Evolutionary conservation across 2,797 vertebrate species (phyloP).

Genomic region (Echiichthys vipera): DNA sequence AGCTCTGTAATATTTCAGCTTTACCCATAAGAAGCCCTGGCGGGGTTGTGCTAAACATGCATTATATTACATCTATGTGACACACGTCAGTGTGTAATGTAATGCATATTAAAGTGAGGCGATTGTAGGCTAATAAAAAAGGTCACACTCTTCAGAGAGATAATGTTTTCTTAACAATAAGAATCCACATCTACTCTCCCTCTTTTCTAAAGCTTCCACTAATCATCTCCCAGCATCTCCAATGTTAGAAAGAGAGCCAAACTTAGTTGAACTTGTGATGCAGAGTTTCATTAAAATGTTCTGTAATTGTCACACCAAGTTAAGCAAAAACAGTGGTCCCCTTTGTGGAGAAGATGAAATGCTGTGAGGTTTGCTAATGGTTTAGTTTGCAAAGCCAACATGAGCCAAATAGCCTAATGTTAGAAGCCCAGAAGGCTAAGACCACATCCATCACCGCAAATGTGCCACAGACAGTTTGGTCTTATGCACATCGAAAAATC

Average conservation of each 20-base stretch:
- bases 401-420: not conserved
- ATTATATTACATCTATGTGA: no score
- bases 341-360: not conserved
- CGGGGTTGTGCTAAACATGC: not conserved
- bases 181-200: not conserved
- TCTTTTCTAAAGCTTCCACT: no score
- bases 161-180: no score
- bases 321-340: not conserved
- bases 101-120: no score
- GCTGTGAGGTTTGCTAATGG: not conserved
- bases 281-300: not conserved
- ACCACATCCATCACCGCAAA: not conserved
- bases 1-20: not conserved
- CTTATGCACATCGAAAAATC: not conserved
- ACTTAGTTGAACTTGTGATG: not conserved
- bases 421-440: not conserved
- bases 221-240: no score
- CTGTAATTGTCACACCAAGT: not conserved
- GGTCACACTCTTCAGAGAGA: no score
- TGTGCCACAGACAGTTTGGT: not conserved
- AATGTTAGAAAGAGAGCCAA: not conserved
- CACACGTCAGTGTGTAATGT: no score
- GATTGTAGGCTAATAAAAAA: no score
- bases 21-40: not conserved
- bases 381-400: not conserved